Evolutionary conservation across 2,888 invertebrate species (phyloP).

Genomic region (Piscicola geometra): DNA sequence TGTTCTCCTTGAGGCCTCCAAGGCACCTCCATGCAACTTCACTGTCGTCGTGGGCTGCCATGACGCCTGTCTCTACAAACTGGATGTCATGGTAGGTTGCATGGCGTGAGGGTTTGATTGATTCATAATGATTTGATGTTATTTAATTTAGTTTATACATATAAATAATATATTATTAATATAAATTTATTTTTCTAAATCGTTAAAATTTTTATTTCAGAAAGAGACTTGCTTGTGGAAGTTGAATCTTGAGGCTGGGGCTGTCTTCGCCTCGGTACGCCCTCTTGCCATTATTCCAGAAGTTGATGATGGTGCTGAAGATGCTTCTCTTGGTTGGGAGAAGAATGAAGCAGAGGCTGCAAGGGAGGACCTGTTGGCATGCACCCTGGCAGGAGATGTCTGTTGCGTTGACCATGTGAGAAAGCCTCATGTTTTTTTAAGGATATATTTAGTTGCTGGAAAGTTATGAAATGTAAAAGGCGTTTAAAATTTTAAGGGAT

Average conservation of each 20-base stretch:
- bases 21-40: slow-evolving; percentile 44
- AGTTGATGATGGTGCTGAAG: background rate
- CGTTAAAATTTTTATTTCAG: no score
- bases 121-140: no score
- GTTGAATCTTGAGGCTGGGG: slow-evolving; percentile 54
- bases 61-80: slow-evolving; percentile 65
- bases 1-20: slow-evolving; percentile 53
- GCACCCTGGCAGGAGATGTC: background rate
- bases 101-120: background rate
- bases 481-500: no score
- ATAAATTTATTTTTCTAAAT: no score
- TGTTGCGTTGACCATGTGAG: background rate
- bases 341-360: background rate
- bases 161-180: no score
- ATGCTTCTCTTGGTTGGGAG: background rate
- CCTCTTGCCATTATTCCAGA: slow-evolving; percentile 44
- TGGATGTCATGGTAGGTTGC: slow-evolving; percentile 61
- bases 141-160: no score
- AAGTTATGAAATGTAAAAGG: no score
- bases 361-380: background rate
- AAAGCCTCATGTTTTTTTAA: background rate
- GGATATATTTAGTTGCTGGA: no score
- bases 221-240: slow-evolving; percentile 20
- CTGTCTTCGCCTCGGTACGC: slow-evolving; percentile 60
- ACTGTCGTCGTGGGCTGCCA: slow-evolving; percentile 68